phyloP scores from a whole-genome alignment of 2,888 invertebrate species.

The Trichopoda pennipes region DNA sequence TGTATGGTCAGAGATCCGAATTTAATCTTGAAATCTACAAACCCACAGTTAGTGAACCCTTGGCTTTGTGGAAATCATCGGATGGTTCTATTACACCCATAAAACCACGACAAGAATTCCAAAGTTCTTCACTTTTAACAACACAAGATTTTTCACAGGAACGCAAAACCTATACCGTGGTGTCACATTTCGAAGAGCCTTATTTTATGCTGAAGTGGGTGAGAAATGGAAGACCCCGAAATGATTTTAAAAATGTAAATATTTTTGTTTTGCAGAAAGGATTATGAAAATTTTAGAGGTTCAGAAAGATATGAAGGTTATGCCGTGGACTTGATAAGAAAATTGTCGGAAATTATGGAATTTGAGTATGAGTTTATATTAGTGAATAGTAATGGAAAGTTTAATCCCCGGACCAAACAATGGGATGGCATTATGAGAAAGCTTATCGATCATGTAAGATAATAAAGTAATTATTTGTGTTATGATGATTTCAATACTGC shows the following conservation, averaged over 20 bases:
- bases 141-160: conserved; percentile 83
- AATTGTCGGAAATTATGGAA: conserved; percentile 86
- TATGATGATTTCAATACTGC: background rate
- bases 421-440: conserved; percentile 91
- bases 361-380: conserved; percentile 88
- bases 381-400: conserved; percentile 87
- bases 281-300: conserved; percentile 81
- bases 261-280: conserved; percentile 75
- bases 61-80: conserved; percentile 80
- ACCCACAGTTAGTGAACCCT: conserved; percentile 79
- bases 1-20: conserved; percentile 84
- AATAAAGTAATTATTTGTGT: background rate
- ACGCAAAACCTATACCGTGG: conserved; percentile 85
- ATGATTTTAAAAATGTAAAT: background rate
- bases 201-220: conserved; percentile 84
- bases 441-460: conserved; percentile 86
- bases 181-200: conserved; percentile 88
- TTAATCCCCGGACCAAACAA: conserved; percentile 86
- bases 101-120: conserved; percentile 57
- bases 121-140: conserved; percentile 24
- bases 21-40: conserved; percentile 82
- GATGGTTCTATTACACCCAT: conserved; percentile 73
- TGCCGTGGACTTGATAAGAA: conserved; percentile 93
- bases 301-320: conserved; percentile 92
- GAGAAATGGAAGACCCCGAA: conserved; percentile 12